Evolutionary conservation across 2,113 vertebrate species (phyloP), one percentile per base, ranked within the genome.

Genomic region (Cynocephalus volans): DNA sequence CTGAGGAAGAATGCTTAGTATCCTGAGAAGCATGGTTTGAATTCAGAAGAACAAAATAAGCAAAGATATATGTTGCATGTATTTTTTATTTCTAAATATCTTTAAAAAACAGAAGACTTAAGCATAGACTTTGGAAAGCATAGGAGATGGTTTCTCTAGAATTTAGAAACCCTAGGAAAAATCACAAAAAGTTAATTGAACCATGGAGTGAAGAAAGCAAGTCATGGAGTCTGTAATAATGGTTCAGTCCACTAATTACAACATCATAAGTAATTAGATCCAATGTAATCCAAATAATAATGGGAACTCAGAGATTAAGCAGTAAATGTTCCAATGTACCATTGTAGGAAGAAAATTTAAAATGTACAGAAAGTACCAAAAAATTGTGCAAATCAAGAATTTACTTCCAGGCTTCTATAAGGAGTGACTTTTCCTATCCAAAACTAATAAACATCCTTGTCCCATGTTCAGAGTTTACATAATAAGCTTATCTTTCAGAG

Each of bases 1-100:
- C 17, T 67, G 48, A 72, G 33, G 11, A 73, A 33, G 21, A 77
- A 58, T 45, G 24, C 0, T 62, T 23, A 54, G n/a, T 5, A 41
- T 75, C 69, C n/a, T 95, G 26, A 90, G 8, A 48, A 81, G 14
- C 56, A 19, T 56, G 2, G 18, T 91, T 21, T 65, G 41, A 41
- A 3, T 52, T 87, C 26, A 83, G 54, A 70, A 86, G 23, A 87
- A 90, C 64, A 84, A 64, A n/a, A 33, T 23, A 62, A 83, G 0
- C 5, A 89, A 86, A 75, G 15, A 6, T 24, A 12, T 56, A 1
- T 86, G 4, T 14, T 33, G 18, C 8, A 1, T 24, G n/a, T 15
- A 67, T 88, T 73, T 73, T 93, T 93, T 88, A 88, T n/a, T 96
- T 65, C 21, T 69, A 73, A 84, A 17, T 65, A 50, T 86, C 6